Evolutionary conservation across 2,113 vertebrate species (phyloP), one percentile per base, ranked within the genome.

Genomic region (Hippoglossus stenolepis): DNA sequence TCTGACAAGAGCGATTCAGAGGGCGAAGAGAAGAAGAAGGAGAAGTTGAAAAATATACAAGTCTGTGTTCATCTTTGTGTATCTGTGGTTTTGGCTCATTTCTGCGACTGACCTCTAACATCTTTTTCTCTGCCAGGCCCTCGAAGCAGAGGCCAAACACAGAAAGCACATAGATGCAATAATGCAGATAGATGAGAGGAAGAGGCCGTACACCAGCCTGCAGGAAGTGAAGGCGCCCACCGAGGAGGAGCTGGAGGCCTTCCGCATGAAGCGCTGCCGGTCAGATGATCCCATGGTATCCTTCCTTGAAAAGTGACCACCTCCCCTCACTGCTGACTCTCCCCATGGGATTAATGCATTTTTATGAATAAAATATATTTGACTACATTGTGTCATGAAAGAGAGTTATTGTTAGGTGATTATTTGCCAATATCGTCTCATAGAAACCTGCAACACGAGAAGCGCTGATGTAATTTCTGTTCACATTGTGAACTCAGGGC

Each of bases 181-280:
- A 57, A 93, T 98, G 96, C 96, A 96, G 90, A 0, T 97, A 2
- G 97, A 99, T 35, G 98, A 99, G 90, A 95, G 96, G 89, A 98
- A 98, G 87, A 93, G 97, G 56, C 96, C 96, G 0, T 99, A 98
- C 90, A 96, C 85, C 90, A 98, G 95, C 78, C 43, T 97, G 0
- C 93, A 91, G 84, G 97, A 98, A 82, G 82, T 93, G 23, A 95
- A 95, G 70, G 97, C 98, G 24, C 97, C 97, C 60, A 97, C 97
- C 0, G 98, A 99, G 83, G 98, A 99, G 89, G 98, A 99, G 88
- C 97, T 99, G 95, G 97, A 99, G 88, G 98, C 98, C 51, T 99
- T 97, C 63, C 95, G 96, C 28, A 99, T 99, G 96, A 99, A 99
- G 69, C 94, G 97, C 1, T 77, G 92, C 85, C 93, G 97, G n/a